These are phyloP conservation scores for Dinocampus coccinellae DNA, from an alignment of 2,888 invertebrate genomes.

Conservation along the genomic window DNA sequence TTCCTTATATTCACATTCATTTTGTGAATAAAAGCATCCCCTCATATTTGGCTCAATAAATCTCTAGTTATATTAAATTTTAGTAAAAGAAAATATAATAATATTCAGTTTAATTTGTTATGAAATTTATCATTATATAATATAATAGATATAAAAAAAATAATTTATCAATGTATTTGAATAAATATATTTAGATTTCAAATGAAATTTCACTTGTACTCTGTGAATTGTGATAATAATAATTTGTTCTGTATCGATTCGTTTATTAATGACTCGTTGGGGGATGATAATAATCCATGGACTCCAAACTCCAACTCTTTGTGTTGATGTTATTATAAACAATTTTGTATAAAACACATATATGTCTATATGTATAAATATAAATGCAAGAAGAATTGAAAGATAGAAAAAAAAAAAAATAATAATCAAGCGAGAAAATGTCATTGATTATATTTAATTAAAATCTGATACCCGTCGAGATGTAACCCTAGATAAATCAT, in stretches of 20 bases:
- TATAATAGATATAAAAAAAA: not conserved
- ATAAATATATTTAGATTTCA: constrained; percentile 31
- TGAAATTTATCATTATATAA: not conserved
- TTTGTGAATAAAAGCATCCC: not conserved
- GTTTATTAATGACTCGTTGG: too few species aligned
- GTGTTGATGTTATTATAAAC: too few species aligned
- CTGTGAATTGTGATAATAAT: constrained; percentile 37
- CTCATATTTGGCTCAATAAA: not conserved
- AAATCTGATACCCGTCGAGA: constrained; percentile 57
- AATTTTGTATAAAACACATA: too few species aligned
- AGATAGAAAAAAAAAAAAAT: constrained; percentile 12
- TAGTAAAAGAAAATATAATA: not conserved
- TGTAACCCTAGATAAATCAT: constrained; percentile 56
- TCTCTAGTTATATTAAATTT: too few species aligned
- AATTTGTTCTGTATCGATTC: too few species aligned
- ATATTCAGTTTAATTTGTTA: not conserved
- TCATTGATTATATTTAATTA: constrained; percentile 64
- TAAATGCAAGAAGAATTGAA: not conserved
- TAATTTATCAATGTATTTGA: not conserved
- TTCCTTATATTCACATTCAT: not conserved
- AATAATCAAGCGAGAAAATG: constrained; percentile 35
- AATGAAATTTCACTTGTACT: too few species aligned
- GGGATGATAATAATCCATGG: too few species aligned
- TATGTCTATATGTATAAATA: not conserved
- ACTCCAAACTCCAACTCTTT: not conserved